These are phyloP conservation scores for Triplophysa tibetana DNA, from an alignment of 2,113 vertebrate genomes.

Conservation along the genomic window DNA sequence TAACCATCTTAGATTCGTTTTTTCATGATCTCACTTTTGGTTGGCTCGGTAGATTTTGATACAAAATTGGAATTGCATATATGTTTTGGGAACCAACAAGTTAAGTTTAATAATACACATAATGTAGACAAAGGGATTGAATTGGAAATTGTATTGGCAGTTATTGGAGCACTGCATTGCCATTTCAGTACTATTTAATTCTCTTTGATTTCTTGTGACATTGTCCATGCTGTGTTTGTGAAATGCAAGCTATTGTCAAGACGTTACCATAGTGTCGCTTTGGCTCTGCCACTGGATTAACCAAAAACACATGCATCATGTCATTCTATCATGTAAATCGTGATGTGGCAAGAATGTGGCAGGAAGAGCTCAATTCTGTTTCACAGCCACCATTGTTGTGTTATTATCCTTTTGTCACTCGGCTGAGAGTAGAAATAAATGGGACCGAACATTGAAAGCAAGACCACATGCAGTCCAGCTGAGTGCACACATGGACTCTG, in stretches of 20 bases:
- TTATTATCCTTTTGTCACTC: neutral
- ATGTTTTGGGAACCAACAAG: no score
- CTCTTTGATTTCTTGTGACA: constrained; percentile 3
- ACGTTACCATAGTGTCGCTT: constrained; percentile 36
- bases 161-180: neutral
- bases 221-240: constrained; percentile 17
- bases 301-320: constrained; percentile 6
- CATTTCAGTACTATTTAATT: constrained; percentile 10
- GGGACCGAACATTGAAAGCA: constrained; percentile 7
- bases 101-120: no score
- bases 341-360: constrained; percentile 16
- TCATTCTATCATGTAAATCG: neutral
- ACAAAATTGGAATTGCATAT: no score
- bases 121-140: neutral
- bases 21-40: no score
- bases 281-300: constrained; percentile 11
- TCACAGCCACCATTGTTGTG: constrained; percentile 16
- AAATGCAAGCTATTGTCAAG: constrained; percentile 28
- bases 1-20: no score
- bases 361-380: constrained; percentile 25
- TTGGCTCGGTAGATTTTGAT: no score
- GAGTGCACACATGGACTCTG: constrained; percentile 34
- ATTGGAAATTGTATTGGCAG: neutral
- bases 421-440: constrained; percentile 19
- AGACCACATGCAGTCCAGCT: constrained; percentile 26